phyloP scores from a whole-genome alignment of 2,113 vertebrate species.

The Pantherophis guttatus region DNA sequence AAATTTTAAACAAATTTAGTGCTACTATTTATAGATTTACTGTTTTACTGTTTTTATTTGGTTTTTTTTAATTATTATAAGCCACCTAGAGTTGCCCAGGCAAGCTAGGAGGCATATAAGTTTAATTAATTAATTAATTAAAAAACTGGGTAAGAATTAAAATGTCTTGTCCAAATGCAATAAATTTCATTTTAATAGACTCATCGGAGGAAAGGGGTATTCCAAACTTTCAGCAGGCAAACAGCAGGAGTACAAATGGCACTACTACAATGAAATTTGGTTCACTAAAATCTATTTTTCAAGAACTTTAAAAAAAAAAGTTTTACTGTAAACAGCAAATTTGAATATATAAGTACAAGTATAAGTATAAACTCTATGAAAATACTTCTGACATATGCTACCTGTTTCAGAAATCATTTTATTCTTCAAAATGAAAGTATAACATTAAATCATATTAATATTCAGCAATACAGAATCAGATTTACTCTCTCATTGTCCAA shows the following conservation, averaged over 20 bases:
- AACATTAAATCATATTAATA: background rate
- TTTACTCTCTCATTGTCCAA: background rate
- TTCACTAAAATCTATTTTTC: background rate
- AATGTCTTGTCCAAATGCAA: background rate
- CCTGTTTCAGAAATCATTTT: background rate
- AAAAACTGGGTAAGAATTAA: background rate
- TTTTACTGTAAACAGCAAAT: background rate
- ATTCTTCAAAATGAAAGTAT: background rate
- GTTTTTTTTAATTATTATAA: background rate
- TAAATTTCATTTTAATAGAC: background rate
- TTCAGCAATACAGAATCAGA: conserved; percentile 9
- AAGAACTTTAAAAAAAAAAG: background rate
- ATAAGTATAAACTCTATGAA: background rate
- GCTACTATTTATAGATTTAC: background rate
- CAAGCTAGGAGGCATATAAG: background rate
- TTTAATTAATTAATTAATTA: background rate
- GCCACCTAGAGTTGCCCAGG: background rate
- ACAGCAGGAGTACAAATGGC: background rate
- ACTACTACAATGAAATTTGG: background rate
- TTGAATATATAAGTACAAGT: background rate
- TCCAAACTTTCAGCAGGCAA: background rate
- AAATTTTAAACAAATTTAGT: background rate
- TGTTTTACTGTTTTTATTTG: background rate
- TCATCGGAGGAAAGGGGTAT: background rate
- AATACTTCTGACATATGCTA: background rate